Evolutionary conservation across 2,888 invertebrate species (phyloP), one percentile per base, ranked within the genome.

Genomic region (Theodoxus fluviatilis): DNA sequence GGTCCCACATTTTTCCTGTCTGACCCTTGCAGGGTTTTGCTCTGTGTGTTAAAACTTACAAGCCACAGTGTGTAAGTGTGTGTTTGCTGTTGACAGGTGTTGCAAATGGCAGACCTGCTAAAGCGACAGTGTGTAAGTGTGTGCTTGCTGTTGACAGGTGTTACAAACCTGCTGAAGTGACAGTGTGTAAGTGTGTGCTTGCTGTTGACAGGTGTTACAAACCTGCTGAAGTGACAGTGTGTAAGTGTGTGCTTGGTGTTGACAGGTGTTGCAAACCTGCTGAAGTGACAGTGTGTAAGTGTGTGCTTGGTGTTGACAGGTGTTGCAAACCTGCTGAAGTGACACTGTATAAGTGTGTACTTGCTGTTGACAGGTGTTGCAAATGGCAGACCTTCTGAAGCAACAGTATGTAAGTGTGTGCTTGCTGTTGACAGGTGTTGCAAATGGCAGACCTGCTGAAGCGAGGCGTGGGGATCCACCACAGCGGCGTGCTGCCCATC

Each of bases 401-500:
- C n/a, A n/a, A n/a, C n/a, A n/a, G n/a, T n/a, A 43, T 12, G 15
- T 43, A 43, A 15, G 43, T 18, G 9, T 43, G 43, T 18, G 9
- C 12, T 43, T 69, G 12, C 66, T 47, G 64, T 67, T 57, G 64
- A 0, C 79, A 91, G 90, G 91, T 94, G 28, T 74, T 89, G 33
- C 89, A 90, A 71, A 91, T 96, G 90, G 90, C 91, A 78, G 90
- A 91, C 69, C 90, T 87, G 61, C 84, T 95, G 31, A 91, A 92
- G 79, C 91, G 93, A 70, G 99, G 99, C 1, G 93, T 99, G 74
- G 99, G 98, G 0, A 93, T 99, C 3, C 99, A 99, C 88, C 99
- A 99, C 88, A 97, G 97, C 86, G 99, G 99, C 15, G 96, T 99
- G 78, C 88, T 99, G 72, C 99, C 99, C 0, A 93, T 99, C 79